Percentiles rank a stretch among this genome's conserved stretches.
Evolutionary conservation across 2,888 invertebrate genomes (phyloP).

Genomic region (Melinaea menophilus): DNA sequence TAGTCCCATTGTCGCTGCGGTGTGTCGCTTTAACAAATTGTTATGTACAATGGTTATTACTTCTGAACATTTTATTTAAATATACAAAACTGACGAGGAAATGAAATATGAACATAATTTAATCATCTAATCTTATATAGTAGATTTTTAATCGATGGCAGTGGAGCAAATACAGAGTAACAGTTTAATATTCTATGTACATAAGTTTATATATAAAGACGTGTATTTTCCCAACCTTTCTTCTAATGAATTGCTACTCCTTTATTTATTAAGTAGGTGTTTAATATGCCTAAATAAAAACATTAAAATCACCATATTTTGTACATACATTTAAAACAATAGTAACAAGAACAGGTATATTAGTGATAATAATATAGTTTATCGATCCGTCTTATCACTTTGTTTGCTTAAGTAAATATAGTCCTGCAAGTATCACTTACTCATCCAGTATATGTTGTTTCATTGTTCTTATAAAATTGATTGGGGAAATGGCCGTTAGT

Average conservation of each 20-base stretch:
- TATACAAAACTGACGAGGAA: too few species aligned
- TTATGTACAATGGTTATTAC: background rate
- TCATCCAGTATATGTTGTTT: constrained; percentile 58
- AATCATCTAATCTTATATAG: background rate
- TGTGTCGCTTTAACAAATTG: constrained; percentile 42
- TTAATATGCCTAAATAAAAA: background rate
- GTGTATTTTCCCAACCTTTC: too few species aligned
- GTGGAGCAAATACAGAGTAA: too few species aligned
- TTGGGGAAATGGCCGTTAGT: constrained; percentile 48
- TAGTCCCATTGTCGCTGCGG: constrained; percentile 61
- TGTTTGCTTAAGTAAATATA: too few species aligned
- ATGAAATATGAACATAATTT: background rate
- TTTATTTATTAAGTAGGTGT: background rate
- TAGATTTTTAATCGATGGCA: background rate
- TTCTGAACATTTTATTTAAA: too few species aligned
- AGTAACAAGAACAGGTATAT: too few species aligned
- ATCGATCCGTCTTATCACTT: too few species aligned
- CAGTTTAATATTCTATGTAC: too few species aligned
- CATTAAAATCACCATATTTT: background rate
- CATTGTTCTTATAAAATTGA: constrained; percentile 52
- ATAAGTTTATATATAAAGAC: too few species aligned
- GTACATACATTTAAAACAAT: too few species aligned
- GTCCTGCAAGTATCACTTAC: constrained; percentile 40
- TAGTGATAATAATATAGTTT: too few species aligned
- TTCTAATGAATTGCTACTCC: too few species aligned